phyloP scores from a whole-genome alignment of 2,888 invertebrate genomes.

The Zele albiditarsus region DNA sequence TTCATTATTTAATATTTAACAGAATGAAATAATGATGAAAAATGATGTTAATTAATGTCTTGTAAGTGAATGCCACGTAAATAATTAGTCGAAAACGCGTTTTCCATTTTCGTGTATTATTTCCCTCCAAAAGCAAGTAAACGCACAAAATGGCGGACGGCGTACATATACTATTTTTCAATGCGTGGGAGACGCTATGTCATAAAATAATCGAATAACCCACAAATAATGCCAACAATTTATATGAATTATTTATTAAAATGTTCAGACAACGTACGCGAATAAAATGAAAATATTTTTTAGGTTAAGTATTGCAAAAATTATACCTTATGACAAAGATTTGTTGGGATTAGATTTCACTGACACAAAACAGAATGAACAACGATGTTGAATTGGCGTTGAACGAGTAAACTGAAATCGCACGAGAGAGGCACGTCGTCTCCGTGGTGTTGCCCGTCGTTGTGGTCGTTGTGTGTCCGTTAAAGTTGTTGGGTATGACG shows the following conservation, averaged over 20 bases:
- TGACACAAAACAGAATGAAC: constrained; percentile 44
- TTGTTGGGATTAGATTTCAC: constrained; percentile 33
- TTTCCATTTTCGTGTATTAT: constrained; percentile 43
- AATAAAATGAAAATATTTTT: constrained; percentile 23
- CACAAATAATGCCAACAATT: background rate
- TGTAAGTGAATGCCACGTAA: background rate
- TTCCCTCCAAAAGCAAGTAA: constrained; percentile 69
- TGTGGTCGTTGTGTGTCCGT: background rate
- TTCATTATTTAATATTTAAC: background rate
- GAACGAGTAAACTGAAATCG: constrained; percentile 27
- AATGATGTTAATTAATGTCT: background rate
- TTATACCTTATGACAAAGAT: constrained; percentile 42
- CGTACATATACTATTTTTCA: constrained; percentile 54
- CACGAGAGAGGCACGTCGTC: constrained; percentile 40
- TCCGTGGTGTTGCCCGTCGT: background rate
- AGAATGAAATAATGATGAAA: background rate
- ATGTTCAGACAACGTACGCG: background rate
- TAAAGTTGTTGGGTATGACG: background rate
- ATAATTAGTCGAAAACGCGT: background rate
- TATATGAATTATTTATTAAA: background rate
- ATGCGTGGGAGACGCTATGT: constrained; percentile 55
- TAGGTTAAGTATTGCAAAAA: background rate
- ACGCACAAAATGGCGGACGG: constrained; percentile 67
- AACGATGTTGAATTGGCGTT: constrained; percentile 49
- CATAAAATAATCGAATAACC: constrained; percentile 37